These are phyloP conservation scores for Cyprinodon variegatus DNA, from an alignment of 2,113 vertebrate genomes.

Conservation along the genomic window DNA sequence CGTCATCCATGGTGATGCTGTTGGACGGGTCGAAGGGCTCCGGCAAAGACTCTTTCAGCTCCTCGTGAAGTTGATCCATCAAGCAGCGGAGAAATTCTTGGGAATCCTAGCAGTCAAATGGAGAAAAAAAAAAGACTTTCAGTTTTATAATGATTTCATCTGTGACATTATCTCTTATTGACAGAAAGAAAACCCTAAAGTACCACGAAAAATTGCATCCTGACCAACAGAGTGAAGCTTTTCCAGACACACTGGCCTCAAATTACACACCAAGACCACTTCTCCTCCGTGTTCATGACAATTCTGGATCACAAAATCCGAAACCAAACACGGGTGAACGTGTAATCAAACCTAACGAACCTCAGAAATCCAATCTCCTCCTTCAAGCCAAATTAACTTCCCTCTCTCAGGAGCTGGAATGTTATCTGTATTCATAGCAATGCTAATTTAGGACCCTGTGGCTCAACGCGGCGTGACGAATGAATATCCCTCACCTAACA, in stretches of 20 bases:
- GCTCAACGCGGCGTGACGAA: slow-evolving; percentile 60
- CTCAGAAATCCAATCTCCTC: slow-evolving; percentile 47
- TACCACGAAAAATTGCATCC: too few species aligned
- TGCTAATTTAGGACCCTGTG: slow-evolving; percentile 46
- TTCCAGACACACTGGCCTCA: not conserved
- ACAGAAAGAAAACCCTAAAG: not conserved
- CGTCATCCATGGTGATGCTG: slow-evolving; percentile 75
- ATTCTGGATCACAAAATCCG: slow-evolving; percentile 26
- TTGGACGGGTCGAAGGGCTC: slow-evolving; percentile 84
- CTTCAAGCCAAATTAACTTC: slow-evolving; percentile 44
- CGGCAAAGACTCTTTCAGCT: slow-evolving; percentile 88
- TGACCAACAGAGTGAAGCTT: slow-evolving; percentile 11
- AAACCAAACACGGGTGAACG: slow-evolving; percentile 48
- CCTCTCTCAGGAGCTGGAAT: slow-evolving; percentile 44
- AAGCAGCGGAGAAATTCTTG: slow-evolving; percentile 98
- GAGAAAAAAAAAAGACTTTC: slow-evolving; percentile 7
- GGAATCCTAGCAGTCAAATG: slow-evolving; percentile 83
- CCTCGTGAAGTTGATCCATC: slow-evolving; percentile 98
- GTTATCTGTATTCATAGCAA: slow-evolving; percentile 57
- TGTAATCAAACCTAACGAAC: slow-evolving; percentile 57
- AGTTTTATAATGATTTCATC: not conserved
- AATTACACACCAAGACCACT: slow-evolving; percentile 36
- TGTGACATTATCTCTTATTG: not conserved
- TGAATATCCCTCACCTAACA: slow-evolving; percentile 65
- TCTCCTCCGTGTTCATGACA: slow-evolving; percentile 24